Evolutionary conservation across 2,888 invertebrate species (phyloP).

Genomic region (Holacanthella duospinosa): DNA sequence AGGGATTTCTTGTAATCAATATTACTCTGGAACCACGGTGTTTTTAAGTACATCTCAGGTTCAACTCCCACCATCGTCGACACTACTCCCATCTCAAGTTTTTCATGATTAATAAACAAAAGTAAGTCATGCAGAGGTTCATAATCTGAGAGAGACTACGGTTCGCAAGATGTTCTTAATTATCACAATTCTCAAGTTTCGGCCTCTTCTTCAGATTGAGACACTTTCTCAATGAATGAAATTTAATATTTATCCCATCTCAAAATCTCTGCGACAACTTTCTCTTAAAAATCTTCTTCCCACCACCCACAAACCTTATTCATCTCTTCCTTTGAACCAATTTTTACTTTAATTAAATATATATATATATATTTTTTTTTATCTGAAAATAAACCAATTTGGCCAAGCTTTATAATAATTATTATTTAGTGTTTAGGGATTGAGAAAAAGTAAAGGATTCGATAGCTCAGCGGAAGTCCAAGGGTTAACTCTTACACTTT

Average conservation of each 20-base stretch:
- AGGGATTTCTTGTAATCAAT: too few species aligned
- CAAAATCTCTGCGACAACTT: neutral
- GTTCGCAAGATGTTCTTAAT: neutral
- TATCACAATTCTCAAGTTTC: neutral
- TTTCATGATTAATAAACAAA: constrained; percentile 5
- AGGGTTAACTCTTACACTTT: too few species aligned
- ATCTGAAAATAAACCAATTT: neutral
- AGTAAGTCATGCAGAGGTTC: neutral
- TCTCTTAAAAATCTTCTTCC: neutral
- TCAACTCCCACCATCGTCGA: neutral
- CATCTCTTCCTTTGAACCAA: too few species aligned
- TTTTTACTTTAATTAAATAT: too few species aligned
- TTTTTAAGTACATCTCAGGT: too few species aligned
- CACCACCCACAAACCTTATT: too few species aligned
- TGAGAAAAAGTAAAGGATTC: too few species aligned
- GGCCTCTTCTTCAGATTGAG: neutral
- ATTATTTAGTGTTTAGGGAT: too few species aligned
- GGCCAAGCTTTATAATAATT: too few species aligned
- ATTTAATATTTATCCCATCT: neutral
- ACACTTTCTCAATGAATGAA: neutral
- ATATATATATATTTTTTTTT: neutral
- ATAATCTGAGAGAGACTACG: neutral
- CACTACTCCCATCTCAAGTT: neutral
- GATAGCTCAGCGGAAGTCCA: too few species aligned
- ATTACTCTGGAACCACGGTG: neutral